Conservation (phyloP, 1,140 invertebrate species). For the Steinernema khuongi region DNA sequence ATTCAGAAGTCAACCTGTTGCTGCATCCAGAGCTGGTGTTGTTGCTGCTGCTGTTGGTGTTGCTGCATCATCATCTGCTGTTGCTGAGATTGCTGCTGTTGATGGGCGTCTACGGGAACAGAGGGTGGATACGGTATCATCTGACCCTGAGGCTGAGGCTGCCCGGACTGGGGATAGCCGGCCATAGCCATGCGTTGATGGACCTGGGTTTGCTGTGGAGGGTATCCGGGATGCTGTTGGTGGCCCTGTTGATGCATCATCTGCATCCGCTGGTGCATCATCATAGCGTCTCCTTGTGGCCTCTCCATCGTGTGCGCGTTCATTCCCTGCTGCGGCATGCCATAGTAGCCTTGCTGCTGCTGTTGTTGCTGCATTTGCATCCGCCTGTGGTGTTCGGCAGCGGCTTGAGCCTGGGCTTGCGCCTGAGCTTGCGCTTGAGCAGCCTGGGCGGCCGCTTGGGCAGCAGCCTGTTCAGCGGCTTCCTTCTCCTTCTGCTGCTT, state of each 20-base stretch:
- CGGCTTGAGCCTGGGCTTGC: background rate
- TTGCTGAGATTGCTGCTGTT: constrained; percentile 27
- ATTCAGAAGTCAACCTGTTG: constrained; percentile 19
- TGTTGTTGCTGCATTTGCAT: constrained; percentile 20
- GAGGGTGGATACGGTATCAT: constrained; percentile 22
- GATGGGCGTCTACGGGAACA: constrained; percentile 18
- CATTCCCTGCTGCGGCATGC: background rate
- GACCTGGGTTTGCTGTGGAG: background rate
- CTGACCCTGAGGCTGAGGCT: constrained; percentile 19
- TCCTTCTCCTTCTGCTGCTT: constrained; percentile 29
- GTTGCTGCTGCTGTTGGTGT: background rate
- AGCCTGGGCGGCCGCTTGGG: background rate
- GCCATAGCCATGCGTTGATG: constrained; percentile 24
- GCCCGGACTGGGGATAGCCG: constrained; percentile 17
- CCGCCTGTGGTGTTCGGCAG: background rate
- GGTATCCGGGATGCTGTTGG: constrained; percentile 19
- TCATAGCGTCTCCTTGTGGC: background rate
- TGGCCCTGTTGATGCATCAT: constrained; percentile 7
- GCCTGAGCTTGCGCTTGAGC: background rate
- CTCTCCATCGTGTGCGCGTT: constrained; percentile 4
- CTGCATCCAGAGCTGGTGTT: constrained; percentile 26
- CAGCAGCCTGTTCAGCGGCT: constrained; percentile 17
- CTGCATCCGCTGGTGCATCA: constrained; percentile 16
- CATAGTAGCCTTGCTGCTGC: constrained; percentile 20
- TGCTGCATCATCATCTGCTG: constrained; percentile 17